phyloP scores from a whole-genome alignment of 2,113 vertebrate genomes.

The Todiramphus chloris region DNA sequence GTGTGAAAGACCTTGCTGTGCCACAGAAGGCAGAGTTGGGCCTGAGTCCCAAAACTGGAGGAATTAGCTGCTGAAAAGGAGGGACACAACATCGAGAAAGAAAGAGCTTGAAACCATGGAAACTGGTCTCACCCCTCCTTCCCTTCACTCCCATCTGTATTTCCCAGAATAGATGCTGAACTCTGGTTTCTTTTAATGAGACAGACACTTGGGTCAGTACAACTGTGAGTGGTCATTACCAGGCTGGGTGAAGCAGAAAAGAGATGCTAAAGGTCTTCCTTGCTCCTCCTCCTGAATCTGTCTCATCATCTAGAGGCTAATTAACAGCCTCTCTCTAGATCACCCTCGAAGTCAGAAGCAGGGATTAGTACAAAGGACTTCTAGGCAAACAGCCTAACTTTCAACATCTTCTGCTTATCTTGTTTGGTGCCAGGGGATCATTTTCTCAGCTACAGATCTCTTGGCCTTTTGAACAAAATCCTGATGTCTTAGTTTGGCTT shows the following conservation, averaged over 20 bases:
- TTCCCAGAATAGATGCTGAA: constrained; percentile 66
- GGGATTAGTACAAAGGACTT: neutral
- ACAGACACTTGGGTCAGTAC: constrained; percentile 22
- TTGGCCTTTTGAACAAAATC: constrained; percentile 8
- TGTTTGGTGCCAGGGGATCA: neutral
- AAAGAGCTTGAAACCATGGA: constrained; percentile 68
- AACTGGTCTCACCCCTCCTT: constrained; percentile 20
- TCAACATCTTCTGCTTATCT: constrained; percentile 17
- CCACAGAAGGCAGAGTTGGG: neutral
- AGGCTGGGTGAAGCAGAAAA: neutral
- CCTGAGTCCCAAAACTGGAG: neutral
- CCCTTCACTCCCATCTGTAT: constrained; percentile 45
- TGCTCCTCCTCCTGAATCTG: neutral
- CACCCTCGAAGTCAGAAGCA: neutral
- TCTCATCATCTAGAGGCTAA: constrained; percentile 1
- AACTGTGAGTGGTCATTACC: constrained; percentile 3
- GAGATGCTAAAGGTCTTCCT: neutral
- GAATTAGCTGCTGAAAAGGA: constrained; percentile 42
- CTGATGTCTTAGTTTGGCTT: constrained; percentile 20
- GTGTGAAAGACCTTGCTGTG: neutral
- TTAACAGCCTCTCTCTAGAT: neutral
- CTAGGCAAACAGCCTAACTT: constrained; percentile 10
- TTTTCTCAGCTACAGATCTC: constrained; percentile 5
- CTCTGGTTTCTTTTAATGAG: constrained; percentile 54
- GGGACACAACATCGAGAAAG: neutral